Evolutionary conservation across 2,888 invertebrate species (phyloP).

Genomic region (Philereme vetulata): DNA sequence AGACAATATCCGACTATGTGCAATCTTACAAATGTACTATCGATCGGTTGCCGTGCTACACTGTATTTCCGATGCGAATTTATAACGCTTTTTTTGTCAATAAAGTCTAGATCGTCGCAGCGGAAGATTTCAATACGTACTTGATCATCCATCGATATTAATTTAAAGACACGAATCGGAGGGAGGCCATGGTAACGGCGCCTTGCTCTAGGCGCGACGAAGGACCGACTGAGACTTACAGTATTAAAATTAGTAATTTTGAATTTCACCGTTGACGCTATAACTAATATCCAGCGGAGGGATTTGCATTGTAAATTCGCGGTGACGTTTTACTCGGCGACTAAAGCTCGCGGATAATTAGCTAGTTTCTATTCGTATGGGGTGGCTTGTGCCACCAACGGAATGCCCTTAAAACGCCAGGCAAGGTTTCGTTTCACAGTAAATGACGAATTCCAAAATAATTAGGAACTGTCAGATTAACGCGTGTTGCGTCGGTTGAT

Average conservation of each 20-base stretch:
- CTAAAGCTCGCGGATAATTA: conserved; percentile 81
- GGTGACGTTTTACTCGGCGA: conserved; percentile 72
- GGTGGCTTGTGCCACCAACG: conserved; percentile 57
- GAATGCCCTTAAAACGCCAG: conserved; percentile 67
- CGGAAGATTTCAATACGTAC: conserved; percentile 68
- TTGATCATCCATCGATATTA: conserved; percentile 72
- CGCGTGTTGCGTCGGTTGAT: conserved; percentile 49
- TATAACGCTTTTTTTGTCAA: conserved; percentile 51
- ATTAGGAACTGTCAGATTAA: conserved; percentile 54
- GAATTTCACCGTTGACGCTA: conserved; percentile 78
- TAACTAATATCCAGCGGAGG: conserved; percentile 79
- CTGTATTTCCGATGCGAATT: conserved; percentile 62
- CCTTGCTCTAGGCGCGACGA: conserved; percentile 74
- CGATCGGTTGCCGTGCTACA: conserved; percentile 68
- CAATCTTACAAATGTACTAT: conserved; percentile 69
- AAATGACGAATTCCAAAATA: conserved; percentile 39
- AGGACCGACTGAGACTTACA: conserved; percentile 78
- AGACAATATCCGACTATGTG: conserved; percentile 70
- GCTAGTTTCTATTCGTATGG: conserved; percentile 79
- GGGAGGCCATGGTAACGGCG: conserved; percentile 67
- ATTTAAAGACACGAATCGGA: conserved; percentile 52
- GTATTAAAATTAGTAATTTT: conserved; percentile 83
- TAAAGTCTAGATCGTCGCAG: conserved; percentile 52
- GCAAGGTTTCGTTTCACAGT: conserved; percentile 48
- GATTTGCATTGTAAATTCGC: conserved; percentile 83